Conservation (phyloP, 2,888 invertebrate species). For the Campaea margaritaria region DNA sequence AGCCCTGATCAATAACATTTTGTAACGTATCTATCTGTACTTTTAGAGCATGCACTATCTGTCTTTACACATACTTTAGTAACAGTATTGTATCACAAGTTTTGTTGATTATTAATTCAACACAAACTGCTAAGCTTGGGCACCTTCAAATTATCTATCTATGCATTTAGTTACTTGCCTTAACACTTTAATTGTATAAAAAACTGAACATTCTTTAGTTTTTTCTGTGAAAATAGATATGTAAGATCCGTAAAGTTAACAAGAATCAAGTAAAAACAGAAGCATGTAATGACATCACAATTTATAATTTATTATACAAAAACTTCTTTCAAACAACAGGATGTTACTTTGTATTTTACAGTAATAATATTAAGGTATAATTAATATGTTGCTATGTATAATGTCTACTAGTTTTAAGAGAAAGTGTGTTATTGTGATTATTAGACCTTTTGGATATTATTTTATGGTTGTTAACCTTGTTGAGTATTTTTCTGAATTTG, state of each 20-base stretch:
- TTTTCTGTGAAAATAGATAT: constrained; percentile 29
- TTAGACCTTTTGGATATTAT: constrained; percentile 52
- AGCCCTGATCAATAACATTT: constrained; percentile 56
- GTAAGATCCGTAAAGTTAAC: constrained; percentile 2
- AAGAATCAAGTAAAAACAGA: no score
- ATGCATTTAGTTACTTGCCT: constrained; percentile 20
- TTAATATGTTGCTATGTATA: not conserved
- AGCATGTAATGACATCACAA: not conserved
- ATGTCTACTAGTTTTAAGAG: constrained; percentile 42
- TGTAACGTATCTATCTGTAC: not conserved
- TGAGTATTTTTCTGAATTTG: constrained; percentile 45
- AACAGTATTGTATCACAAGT: not conserved
- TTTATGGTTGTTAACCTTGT: constrained; percentile 53
- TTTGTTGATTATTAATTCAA: not conserved
- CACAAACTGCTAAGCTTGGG: not conserved
- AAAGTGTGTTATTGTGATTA: constrained; percentile 41
- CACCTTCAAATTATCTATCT: constrained; percentile 6
- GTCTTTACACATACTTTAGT: not conserved
- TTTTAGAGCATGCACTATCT: not conserved
- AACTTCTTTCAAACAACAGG: not conserved
- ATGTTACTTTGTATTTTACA: constrained; percentile 28
- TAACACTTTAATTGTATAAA: constrained; percentile 9
- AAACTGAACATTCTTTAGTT: not conserved
- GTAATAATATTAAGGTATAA: constrained; percentile 27
- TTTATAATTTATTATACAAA: not conserved